phyloP scores from a whole-genome alignment of 2,888 invertebrate genomes.

The Tipula vernalis region DNA sequence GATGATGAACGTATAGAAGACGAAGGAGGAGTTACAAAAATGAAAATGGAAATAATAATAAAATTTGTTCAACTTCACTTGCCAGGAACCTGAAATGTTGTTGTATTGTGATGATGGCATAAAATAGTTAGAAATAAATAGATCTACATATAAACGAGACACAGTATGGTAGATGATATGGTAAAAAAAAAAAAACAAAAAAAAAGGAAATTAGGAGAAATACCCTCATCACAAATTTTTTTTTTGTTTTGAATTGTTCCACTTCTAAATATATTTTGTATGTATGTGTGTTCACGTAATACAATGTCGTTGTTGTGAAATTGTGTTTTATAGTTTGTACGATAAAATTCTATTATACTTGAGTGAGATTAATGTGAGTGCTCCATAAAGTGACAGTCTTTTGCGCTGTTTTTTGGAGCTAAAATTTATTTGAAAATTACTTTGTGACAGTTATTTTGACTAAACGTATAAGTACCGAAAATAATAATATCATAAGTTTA shows the following conservation, averaged over 20 bases:
- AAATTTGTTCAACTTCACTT: neutral
- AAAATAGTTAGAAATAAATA: neutral
- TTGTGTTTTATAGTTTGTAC: neutral
- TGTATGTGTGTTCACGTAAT: neutral
- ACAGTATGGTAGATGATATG: conserved; percentile 4
- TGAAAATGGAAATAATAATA: neutral
- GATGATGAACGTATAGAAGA: neutral
- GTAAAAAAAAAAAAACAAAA: neutral
- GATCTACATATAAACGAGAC: neutral
- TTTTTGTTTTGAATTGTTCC: neutral
- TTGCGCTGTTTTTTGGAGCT: neutral
- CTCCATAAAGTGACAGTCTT: neutral
- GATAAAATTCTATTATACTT: neutral
- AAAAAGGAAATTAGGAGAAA: neutral
- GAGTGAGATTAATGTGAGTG: neutral
- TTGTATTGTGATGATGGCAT: neutral
- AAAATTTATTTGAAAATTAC: neutral
- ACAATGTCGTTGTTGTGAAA: neutral
- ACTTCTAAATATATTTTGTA: neutral
- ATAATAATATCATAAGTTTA: neutral
- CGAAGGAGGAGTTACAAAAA: neutral
- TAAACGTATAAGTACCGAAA: neutral
- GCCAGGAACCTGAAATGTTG: neutral
- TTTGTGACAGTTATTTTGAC: neutral
- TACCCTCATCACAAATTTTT: neutral